A percentile compares a stretch with the other conserved stretches of the same genome.
phyloP scores from a whole-genome alignment of 2,113 vertebrate species.

The Entelurus aequoreus region DNA sequence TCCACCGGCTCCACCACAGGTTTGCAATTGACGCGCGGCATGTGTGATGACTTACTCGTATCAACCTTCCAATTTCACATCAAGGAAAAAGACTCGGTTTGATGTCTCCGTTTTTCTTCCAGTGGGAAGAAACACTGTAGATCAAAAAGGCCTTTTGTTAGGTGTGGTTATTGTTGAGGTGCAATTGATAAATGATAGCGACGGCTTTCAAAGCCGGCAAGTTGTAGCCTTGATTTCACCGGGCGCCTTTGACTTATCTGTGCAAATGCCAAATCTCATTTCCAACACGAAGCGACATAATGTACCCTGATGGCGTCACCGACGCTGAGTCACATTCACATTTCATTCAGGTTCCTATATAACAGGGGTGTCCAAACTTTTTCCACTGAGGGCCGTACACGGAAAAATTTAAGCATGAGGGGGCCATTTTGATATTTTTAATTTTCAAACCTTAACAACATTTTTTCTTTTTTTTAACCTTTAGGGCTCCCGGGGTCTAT shows the following conservation, averaged over 20 bases:
- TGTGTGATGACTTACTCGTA: no score
- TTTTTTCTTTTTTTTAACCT: no score
- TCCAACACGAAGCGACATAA: background rate
- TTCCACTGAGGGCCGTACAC: no score
- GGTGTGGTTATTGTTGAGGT: conserved; percentile 18
- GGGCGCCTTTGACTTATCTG: background rate
- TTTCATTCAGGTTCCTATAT: background rate
- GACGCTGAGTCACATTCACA: background rate
- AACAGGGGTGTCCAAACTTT: no score
- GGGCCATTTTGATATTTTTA: no score
- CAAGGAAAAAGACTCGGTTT: background rate
- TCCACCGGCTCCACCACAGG: background rate
- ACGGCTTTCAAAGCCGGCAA: conserved; percentile 3
- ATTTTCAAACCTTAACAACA: no score
- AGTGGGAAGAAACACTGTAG: conserved; percentile 4
- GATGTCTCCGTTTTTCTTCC: background rate
- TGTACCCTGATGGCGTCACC: no score
- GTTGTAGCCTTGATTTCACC: background rate
- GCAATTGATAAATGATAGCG: conserved; percentile 5
- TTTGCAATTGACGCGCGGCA: background rate
- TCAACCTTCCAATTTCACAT: conserved; percentile 11
- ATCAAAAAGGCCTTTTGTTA: conserved; percentile 8
- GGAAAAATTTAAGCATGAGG: no score
- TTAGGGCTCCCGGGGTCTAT: no score
- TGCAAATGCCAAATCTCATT: background rate